Base-by-base conservation (phyloP, 1,140 invertebrate genomes). In the Musca vetustissima region DNA sequence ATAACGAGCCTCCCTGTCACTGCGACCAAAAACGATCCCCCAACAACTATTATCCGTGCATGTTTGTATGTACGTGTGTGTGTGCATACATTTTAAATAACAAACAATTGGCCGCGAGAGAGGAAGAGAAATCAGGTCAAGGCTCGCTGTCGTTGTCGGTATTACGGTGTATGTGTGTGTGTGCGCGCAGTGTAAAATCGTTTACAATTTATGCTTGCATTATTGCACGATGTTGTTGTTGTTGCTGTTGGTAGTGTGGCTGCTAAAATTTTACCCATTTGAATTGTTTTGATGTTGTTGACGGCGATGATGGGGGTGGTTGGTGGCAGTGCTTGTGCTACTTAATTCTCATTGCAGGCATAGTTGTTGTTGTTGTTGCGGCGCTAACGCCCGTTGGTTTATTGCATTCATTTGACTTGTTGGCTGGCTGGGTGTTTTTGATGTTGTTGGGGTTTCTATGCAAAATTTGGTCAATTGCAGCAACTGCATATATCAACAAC, bases 71-170 rank as follows among this genome's bases (percentile, higher is more conserved):
- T 49, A 52, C 32, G 36, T 21, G 8, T 52, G 19, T 52, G 36
- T 25, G 57, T 49, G 47, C 57, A 52, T 52, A 28, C 66, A 28
- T 32, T 21, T 43, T 21, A 15, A 64, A 65, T 19, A 64, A 65
- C 49, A 52, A 67, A 69, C 68, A 53, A 65, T 50, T 69, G 64
- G 68, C 68, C 55, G 50, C 64, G 64, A 61, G 79, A 81, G 79
- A 81, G 79, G 79, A 81, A 81, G 79, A 81, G 79, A 81, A 80
- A 80, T 80, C 78, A 80, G 78, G 78, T 80, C 78, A 80, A 80
- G 78, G 78, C 78, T 80, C 80, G 78, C 75, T 77, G 78, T 75
- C 70, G 59, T 70, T 79, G 78, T 78, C 78, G 78, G 76, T 69
- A 66, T 70, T 59, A 25, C 36, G 24, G 43, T 48, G 52, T 43